Conservation (phyloP, 2,113 vertebrate species). For the Psammodynastes pulverulentus region DNA sequence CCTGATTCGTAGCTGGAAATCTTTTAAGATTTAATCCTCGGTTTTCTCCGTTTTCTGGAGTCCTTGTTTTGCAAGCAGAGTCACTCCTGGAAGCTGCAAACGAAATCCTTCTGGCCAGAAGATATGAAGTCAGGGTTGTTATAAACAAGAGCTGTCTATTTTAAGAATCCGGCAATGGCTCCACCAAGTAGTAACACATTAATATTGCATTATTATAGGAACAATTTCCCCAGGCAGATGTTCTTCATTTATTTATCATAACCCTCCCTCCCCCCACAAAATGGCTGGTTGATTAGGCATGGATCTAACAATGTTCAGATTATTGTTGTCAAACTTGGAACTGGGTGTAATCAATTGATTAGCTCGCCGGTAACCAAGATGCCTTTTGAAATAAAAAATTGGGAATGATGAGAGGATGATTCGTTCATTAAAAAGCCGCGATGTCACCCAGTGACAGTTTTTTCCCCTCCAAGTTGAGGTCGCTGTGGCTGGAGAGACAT, state of each 20-base stretch:
- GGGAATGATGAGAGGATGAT: not conserved
- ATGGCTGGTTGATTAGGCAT: not conserved
- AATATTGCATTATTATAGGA: not conserved
- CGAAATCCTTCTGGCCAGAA: not conserved
- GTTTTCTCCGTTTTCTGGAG: not conserved
- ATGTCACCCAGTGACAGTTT: not conserved
- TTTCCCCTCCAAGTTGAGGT: not conserved
- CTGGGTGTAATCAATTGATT: not conserved
- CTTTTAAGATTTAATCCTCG: not conserved
- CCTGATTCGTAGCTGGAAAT: not conserved
- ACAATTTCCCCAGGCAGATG: not conserved
- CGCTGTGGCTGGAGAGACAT: not conserved
- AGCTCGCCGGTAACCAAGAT: not conserved
- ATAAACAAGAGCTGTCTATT: not conserved
- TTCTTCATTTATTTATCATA: not conserved
- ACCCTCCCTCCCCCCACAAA: not conserved
- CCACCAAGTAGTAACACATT: not conserved
- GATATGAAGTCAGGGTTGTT: not conserved
- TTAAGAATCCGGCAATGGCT: not conserved
- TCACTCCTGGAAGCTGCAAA: not conserved
- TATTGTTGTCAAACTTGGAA: not conserved
- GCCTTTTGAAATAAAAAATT: not conserved
- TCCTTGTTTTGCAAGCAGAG: not conserved
- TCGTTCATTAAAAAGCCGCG: not conserved
- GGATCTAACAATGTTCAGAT: not conserved